Percentiles rank a stretch among this genome's conserved stretches.
phyloP scores from a whole-genome alignment of 2,888 invertebrate species.

The Plagiodera versicolora region DNA sequence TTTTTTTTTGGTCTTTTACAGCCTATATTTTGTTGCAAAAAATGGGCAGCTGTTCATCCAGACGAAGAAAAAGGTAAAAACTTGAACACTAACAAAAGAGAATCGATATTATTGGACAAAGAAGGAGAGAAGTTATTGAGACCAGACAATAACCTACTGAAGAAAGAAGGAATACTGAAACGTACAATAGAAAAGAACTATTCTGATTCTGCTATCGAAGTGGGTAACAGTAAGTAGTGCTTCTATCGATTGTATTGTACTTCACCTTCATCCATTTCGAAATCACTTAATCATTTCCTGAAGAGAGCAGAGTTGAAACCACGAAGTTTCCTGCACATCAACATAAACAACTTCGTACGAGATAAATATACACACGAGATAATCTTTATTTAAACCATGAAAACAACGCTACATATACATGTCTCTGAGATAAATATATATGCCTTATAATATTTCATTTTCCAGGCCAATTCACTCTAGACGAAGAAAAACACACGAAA shows the following conservation, averaged over 20 bases:
- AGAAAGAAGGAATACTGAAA: constrained; percentile 17
- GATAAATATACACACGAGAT: no score
- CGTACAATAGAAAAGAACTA: constrained; percentile 23
- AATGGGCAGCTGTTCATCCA: constrained; percentile 13
- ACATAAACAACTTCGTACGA: no score
- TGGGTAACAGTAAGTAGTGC: constrained; percentile 27
- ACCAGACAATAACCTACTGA: constrained; percentile 2
- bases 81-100: background rate
- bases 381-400: no score
- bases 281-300: no score
- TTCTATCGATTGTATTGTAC: no score
- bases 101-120: background rate
- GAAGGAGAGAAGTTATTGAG: constrained; percentile 18
- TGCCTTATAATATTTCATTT: no score
- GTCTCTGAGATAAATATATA: no score
- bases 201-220: constrained; percentile 28
- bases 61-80: background rate
- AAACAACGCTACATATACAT: no score
- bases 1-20: constrained; percentile 22
- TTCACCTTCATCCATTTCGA: no score
- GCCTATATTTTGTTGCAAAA: constrained; percentile 38
- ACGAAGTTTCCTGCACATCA: no score
- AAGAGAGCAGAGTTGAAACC: no score
- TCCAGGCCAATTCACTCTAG: constrained; percentile 21
- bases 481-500: constrained; percentile 25